Evolutionary conservation across 2,888 invertebrate genomes (phyloP).

Genomic region (Slavum lentiscoides): DNA sequence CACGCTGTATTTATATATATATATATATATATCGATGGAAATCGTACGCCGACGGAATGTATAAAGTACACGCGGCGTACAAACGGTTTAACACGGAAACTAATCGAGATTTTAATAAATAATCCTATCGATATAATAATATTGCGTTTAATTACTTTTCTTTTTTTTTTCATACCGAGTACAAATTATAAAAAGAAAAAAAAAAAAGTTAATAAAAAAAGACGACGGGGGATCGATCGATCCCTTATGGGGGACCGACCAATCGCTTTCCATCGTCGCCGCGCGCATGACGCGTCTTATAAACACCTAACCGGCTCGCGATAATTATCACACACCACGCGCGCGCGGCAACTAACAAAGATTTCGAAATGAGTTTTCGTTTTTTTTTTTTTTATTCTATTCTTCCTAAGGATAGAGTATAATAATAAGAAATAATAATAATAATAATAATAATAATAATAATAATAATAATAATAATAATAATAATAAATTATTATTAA

Average conservation of each 20-base stretch:
- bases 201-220: slow-evolving; percentile 34
- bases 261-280: slow-evolving; percentile 4
- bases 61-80: neutral
- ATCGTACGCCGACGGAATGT: neutral
- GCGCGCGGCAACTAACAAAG: slow-evolving; percentile 26
- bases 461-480: too few species aligned
- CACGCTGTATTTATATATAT: too few species aligned
- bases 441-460: too few species aligned
- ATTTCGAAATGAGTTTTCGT: slow-evolving; percentile 38
- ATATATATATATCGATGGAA: too few species aligned
- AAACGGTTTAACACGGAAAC: slow-evolving; percentile 5
- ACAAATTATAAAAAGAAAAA: neutral
- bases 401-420: too few species aligned
- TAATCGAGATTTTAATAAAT: slow-evolving; percentile 33
- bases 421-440: too few species aligned
- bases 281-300: slow-evolving; percentile 28
- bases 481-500: too few species aligned
- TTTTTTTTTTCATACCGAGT: neutral
- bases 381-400: slow-evolving; percentile 3
- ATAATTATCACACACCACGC: slow-evolving; percentile 37
- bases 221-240: slow-evolving; percentile 36
- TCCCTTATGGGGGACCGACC: slow-evolving; percentile 24
- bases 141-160: slow-evolving; percentile 34
- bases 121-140: slow-evolving; percentile 6
- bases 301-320: neutral